Evolutionary conservation across 2,797 vertebrate species (phyloP), one percentile per base, ranked within the genome.

Genomic region (Notolepis coatsorum): DNA sequence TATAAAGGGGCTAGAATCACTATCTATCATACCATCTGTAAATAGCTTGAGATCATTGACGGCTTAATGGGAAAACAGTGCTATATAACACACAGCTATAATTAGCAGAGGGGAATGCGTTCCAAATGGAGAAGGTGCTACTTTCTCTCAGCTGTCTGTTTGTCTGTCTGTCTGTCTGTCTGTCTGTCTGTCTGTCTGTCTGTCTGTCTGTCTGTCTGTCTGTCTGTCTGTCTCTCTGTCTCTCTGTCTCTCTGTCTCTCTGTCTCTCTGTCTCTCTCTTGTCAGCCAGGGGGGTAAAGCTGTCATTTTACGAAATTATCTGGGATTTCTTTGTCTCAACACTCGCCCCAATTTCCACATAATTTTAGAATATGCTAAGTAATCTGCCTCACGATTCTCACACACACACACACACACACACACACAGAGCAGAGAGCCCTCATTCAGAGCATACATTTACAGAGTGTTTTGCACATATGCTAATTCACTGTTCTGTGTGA

Each of bases 401-500:
- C 42, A 31, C 18, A 35, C 31, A 51, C 28, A 66, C 42, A 62
- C 10, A 35, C 10, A 8, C 60, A 27, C 45, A 33, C 20, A 53
- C 35, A 61, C 64, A 43, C n/a, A 38, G 64, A 53, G 23, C 10
- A 24, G 35, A 47, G 7, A 46, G 38, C 7, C 17, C 23, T 12
- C 30, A 18, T 4, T 9, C 33, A 35, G 33, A 35, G 33, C 24
- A 50, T 24, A 17, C 33, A 39, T 15, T 6, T 2, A 23, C 21
- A 61, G 30, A 73, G 58, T 55, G 54, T 68, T 56, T 63, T 43
- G 67, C 27, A 4, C 61, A 60, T 77, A 81, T 89, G 84, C 82
- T 88, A 87, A 89, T 89, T 82, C 62, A 47, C 62, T 43, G 64
- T 68, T 78, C 56, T 79, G 65, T 75, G 71, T 59, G 54, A 66